Conservation (phyloP, 2,797 vertebrate species). For the Remorina albescens region DNA sequence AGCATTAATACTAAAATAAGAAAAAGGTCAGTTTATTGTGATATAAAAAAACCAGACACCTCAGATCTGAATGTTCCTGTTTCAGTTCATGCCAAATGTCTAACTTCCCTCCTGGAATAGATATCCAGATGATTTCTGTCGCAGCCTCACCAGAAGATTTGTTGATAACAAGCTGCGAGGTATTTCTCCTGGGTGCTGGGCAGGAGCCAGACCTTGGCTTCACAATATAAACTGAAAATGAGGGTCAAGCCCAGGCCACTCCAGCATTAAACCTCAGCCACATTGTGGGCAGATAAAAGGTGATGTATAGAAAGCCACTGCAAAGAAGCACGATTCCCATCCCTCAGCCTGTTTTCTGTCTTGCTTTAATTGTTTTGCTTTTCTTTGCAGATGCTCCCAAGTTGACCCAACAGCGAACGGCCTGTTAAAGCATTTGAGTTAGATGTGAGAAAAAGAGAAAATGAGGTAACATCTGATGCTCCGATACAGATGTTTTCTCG, state of each 20-base stretch:
- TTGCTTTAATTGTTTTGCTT: conserved; percentile 45
- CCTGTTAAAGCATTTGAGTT: conserved; percentile 11
- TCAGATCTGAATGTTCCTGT: conserved; percentile 16
- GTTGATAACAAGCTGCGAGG: conserved; percentile 42
- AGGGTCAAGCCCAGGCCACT: conserved; percentile 51
- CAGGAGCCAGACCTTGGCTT: conserved; percentile 32
- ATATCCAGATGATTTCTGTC: conserved; percentile 18
- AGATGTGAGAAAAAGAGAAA: conserved; percentile 26
- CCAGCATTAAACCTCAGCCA: conserved; percentile 40
- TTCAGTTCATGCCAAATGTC: not conserved
- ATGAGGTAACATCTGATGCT: not conserved
- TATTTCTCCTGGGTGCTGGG: conserved; percentile 61
- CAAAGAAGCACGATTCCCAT: conserved; percentile 49
- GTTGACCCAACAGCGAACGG: conserved; percentile 13
- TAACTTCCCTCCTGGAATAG: conserved; percentile 2
- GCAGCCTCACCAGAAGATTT: conserved; percentile 42
- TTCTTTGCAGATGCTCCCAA: conserved; percentile 34
- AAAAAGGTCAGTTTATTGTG: too few species aligned
- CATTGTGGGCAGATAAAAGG: conserved; percentile 58
- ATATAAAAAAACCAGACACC: not conserved
- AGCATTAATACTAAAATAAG: not conserved
- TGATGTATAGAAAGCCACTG: conserved; percentile 57
- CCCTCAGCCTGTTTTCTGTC: conserved; percentile 36
- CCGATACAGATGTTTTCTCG: not conserved
- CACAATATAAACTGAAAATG: conserved; percentile 61